Evolutionary conservation across 2,888 invertebrate genomes (phyloP).

Genomic region (Mesochorus sp.): DNA sequence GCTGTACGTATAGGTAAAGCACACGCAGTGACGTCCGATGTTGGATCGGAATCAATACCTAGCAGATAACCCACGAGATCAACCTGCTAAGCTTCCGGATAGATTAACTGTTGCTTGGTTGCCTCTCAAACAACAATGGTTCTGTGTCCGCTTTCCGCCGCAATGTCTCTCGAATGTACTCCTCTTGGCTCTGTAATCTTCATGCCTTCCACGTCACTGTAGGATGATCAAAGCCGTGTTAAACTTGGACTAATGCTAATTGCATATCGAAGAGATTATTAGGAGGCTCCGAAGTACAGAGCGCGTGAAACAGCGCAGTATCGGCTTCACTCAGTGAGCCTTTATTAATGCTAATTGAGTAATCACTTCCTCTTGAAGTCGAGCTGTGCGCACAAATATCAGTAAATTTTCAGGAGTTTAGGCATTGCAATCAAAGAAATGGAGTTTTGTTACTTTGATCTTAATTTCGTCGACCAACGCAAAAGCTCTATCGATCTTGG

Average conservation of each 20-base stretch:
- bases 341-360: slow-evolving; percentile 44
- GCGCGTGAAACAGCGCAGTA: background rate
- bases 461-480: slow-evolving; percentile 51
- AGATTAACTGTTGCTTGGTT: slow-evolving; percentile 45
- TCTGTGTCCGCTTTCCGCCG: background rate
- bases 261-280: slow-evolving; percentile 53
- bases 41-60: slow-evolving; percentile 45
- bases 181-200: slow-evolving; percentile 45
- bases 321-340: background rate
- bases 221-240: slow-evolving; percentile 56
- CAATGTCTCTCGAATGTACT: slow-evolving; percentile 15
- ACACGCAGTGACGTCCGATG: background rate
- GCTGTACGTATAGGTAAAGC: background rate
- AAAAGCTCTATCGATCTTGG: slow-evolving; percentile 50
- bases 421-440: too few relatives aligned
- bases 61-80: slow-evolving; percentile 23
- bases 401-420: background rate
- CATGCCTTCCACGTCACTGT: slow-evolving; percentile 28
- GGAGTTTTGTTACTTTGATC: slow-evolving; percentile 22
- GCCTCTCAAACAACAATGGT: slow-evolving; percentile 47
- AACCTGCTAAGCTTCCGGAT: slow-evolving; percentile 42
- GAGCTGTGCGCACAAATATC: slow-evolving; percentile 36
- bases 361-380: slow-evolving; percentile 28
- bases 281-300: background rate
- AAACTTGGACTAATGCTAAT: slow-evolving; percentile 58